Percentiles rank a stretch among this genome's conserved stretches.
phyloP scores from a whole-genome alignment of 2,113 vertebrate species.

The Pachycephala philippinensis region DNA sequence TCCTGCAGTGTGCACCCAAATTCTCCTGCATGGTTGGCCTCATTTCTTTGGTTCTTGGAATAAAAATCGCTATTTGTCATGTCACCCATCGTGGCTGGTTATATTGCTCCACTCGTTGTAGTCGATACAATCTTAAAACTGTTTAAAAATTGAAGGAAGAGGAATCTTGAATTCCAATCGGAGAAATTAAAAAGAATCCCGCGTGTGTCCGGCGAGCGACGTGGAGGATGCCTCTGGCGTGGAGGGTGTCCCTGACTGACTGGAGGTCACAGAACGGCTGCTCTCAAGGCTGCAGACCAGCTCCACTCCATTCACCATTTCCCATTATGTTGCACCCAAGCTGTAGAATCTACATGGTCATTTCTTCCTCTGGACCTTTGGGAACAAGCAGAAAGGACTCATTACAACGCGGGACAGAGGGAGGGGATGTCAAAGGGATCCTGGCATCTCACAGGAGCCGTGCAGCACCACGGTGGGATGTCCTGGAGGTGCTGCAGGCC shows the following conservation, averaged over 20 bases:
- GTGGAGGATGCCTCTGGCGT: conserved; percentile 9
- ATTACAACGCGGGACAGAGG: background rate
- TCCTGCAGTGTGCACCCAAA: conserved; percentile 93
- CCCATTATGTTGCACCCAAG: conserved; percentile 83
- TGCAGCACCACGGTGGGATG: background rate
- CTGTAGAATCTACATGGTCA: conserved; percentile 90
- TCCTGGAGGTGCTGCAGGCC: background rate
- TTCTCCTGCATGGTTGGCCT: conserved; percentile 85
- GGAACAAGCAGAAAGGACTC: conserved; percentile 34
- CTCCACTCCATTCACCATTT: conserved; percentile 86
- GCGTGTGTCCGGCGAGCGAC: conserved; percentile 5
- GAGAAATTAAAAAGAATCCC: conserved; percentile 38
- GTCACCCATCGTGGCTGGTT: conserved; percentile 88
- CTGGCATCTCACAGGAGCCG: background rate
- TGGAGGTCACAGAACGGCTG: conserved; percentile 64
- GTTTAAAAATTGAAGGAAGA: conserved; percentile 50
- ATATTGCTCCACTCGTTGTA: conserved; percentile 43
- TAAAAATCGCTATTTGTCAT: conserved; percentile 99
- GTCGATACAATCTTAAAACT: conserved; percentile 45
- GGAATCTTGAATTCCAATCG: conserved; percentile 15
- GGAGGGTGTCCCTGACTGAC: conserved; percentile 56
- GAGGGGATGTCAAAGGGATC: background rate
- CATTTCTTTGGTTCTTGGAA: conserved; percentile 99
- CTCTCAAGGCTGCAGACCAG: conserved; percentile 90
- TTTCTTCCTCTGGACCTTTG: conserved; percentile 83